Evolutionary conservation across 2,888 invertebrate genomes (phyloP), one percentile per base, ranked within the genome.

Genomic region (Hirtodrosophila histrioides): DNA sequence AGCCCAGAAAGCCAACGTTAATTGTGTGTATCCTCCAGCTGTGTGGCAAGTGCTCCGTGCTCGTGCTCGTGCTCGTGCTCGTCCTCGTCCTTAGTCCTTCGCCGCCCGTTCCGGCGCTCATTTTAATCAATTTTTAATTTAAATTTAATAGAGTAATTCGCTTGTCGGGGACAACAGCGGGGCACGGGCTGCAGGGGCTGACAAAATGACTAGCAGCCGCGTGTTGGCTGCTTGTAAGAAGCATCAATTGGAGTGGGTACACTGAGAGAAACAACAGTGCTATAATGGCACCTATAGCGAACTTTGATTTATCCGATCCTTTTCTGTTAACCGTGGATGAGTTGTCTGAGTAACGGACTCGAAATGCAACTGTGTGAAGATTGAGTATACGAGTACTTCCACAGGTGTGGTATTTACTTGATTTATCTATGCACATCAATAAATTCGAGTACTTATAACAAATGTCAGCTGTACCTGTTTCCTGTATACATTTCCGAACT

Each of bases 81-180:
- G 43, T 35, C 27, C 50, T 48, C 12, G 17, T 17, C 17, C 17
- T 17, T 17, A 2, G 17, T 17, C 17, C 17, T 17, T 17, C 39
- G 58, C 39, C 48, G 11, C 11, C 24, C 54, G 40, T 29, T 43
- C 46, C 54, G 53, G 65, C 64, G 81, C 84, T 80, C 84, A 61
- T 84, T 89, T 89, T 89, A 88, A 88, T 88, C 88, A 88, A 88
- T 89, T 88, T 88, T 89, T 89, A 89, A 88, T 88, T 88, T 80
- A 89, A 88, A 88, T 87, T 83, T 85, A 87, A 87, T 87, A 87
- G 81, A 85, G 88, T 83, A 83, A 87, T 78, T 74, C 68, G 71
- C 83, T 74, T 46, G 40, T 60, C 57, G 69, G 48, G 11, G 48
- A 27, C 48, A 54, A n/a, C 27, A 9, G 7, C 23, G 9, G 6